Evolutionary conservation across 2,888 invertebrate species (phyloP).

Genomic region (Carabus problematicus): DNA sequence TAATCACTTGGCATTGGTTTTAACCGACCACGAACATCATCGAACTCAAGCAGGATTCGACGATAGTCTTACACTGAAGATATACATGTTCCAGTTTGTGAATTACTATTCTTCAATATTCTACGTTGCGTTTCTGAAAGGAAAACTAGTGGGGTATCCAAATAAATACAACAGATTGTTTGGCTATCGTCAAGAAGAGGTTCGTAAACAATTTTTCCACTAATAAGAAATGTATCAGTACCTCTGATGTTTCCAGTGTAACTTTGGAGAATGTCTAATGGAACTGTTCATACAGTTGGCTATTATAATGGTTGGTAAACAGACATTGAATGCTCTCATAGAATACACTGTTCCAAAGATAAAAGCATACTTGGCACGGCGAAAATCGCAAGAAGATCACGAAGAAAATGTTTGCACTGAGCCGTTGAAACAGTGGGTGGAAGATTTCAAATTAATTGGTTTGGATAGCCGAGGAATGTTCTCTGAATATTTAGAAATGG

Average conservation of each 20-base stretch:
- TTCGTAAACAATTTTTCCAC: constrained; percentile 50
- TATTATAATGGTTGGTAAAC: constrained; percentile 88
- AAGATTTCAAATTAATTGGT: constrained; percentile 73
- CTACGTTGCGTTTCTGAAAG: constrained; percentile 82
- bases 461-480: constrained; percentile 74
- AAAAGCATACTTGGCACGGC: constrained; percentile 63
- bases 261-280: constrained; percentile 85
- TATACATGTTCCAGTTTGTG: constrained; percentile 87
- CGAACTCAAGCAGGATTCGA: constrained; percentile 87
- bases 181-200: constrained; percentile 74
- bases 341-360: constrained; percentile 77
- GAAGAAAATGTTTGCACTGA: constrained; percentile 49
- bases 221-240: not conserved
- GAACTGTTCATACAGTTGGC: constrained; percentile 85
- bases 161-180: constrained; percentile 77
- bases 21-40: constrained; percentile 78
- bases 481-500: constrained; percentile 87
- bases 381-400: constrained; percentile 3
- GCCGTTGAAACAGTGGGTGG: constrained; percentile 59
- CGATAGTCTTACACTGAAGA: constrained; percentile 84
- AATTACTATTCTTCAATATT: constrained; percentile 89
- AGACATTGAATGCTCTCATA: constrained; percentile 76
- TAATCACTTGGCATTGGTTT: constrained; percentile 67
- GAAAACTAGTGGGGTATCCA: constrained; percentile 81
- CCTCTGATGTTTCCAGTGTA: constrained; percentile 64